A percentile compares a stretch with the other conserved stretches of the same genome.
phyloP scores from a whole-genome alignment of 2,797 vertebrate genomes.

The Rousettus madagascariensis region DNA sequence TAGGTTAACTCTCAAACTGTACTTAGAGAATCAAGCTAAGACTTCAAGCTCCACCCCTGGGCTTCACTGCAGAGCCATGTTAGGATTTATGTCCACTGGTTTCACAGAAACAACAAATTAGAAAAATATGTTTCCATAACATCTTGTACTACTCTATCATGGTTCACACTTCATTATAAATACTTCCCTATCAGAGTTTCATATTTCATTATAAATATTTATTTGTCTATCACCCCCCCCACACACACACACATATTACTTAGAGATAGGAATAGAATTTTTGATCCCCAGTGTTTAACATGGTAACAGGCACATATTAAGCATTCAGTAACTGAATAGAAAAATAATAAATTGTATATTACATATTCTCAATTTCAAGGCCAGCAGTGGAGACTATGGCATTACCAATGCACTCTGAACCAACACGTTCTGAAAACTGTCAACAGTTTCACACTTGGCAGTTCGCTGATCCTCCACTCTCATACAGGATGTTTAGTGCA shows the following conservation, averaged over 20 bases:
- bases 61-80: neutral
- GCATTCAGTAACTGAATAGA: neutral
- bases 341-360: neutral
- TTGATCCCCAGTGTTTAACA: neutral
- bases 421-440: neutral
- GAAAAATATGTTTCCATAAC: neutral
- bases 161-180: neutral
- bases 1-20: neutral
- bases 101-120: conserved; percentile 5
- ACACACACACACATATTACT: neutral
- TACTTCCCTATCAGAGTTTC: neutral
- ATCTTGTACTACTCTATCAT: neutral
- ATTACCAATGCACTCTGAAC: neutral
- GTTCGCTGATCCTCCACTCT: neutral
- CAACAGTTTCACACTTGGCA: neutral
- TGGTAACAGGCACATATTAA: neutral
- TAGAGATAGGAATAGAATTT: neutral
- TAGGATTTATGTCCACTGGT: neutral
- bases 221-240: neutral
- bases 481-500: neutral
- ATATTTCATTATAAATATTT: neutral
- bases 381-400: neutral
- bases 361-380: neutral
- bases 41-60: neutral
- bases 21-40: neutral